Evolutionary conservation across 2,113 vertebrate genomes (phyloP).

Genomic region (Cranoglanis bouderius): DNA sequence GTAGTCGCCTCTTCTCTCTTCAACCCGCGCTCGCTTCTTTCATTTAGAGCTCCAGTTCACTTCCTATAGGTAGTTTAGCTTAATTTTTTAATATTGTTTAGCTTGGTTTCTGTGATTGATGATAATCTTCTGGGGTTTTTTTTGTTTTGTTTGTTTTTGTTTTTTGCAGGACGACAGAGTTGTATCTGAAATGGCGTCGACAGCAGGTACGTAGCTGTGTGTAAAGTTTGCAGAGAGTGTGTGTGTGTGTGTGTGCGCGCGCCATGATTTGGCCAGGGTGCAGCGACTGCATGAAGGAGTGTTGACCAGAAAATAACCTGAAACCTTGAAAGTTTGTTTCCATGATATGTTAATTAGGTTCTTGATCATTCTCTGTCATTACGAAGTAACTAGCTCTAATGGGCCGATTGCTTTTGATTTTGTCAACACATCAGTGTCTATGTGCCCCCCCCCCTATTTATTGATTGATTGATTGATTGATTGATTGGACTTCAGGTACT

Average conservation of each 20-base stretch:
- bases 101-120: background rate
- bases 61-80: background rate
- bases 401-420: background rate
- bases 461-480: no score
- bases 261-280: background rate
- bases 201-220: constrained; percentile 60
- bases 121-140: background rate
- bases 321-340: background rate
- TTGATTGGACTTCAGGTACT: background rate
- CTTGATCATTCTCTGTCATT: background rate
- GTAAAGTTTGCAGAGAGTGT: background rate
- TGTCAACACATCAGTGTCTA: no score
- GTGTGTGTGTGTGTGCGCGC: no score
- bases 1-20: background rate
- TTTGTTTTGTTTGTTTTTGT: constrained; percentile 24
- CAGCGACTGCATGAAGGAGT: background rate
- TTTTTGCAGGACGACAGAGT: constrained; percentile 57
- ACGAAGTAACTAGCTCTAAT: background rate
- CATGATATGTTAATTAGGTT: background rate
- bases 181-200: constrained; percentile 62
- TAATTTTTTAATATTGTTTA: background rate
- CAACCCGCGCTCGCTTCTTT: background rate
- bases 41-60: background rate
- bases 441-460: no score
- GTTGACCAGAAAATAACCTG: background rate